A percentile compares a stretch with the other conserved stretches of the same genome.
Evolutionary conservation across 1,140 invertebrate species (phyloP).

Genomic region (Leptoteleia sp.): DNA sequence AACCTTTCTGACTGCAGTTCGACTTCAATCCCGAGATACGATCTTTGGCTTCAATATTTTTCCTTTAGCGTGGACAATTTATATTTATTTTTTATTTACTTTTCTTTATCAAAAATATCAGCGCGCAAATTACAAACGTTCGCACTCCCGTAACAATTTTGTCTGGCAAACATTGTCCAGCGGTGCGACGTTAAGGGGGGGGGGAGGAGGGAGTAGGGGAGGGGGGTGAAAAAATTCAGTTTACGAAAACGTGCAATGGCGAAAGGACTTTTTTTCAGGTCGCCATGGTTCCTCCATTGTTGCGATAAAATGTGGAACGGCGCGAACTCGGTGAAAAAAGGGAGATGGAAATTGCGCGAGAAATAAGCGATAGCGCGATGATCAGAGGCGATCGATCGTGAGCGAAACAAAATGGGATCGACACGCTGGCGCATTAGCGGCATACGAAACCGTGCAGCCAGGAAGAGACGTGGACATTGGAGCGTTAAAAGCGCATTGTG

Average conservation of each 20-base stretch:
- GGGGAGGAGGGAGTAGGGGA: no score
- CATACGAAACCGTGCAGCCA: slow-evolving; percentile 45
- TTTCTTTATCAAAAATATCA: no score
- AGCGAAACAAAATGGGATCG: slow-evolving; percentile 51
- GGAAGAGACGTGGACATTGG: slow-evolving; percentile 67
- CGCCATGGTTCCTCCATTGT: slow-evolving; percentile 18
- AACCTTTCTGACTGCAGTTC: background rate
- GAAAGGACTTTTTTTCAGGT: background rate
- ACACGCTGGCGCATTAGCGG: slow-evolving; percentile 55
- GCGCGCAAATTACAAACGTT: background rate
- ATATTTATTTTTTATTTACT: no score
- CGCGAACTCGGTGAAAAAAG: slow-evolving; percentile 12
- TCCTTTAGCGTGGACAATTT: background rate
- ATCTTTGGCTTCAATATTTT: slow-evolving; percentile 1
- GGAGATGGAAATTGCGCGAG: slow-evolving; percentile 13
- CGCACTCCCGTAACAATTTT: no score
- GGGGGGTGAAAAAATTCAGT: no score
- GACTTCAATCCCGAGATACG: slow-evolving; percentile 12
- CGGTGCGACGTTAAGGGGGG: no score
- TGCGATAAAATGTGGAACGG: slow-evolving; percentile 32
- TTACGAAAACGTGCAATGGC: background rate
- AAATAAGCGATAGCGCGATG: slow-evolving; percentile 31
- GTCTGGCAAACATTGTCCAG: no score
- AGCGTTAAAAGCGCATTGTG: slow-evolving; percentile 70
- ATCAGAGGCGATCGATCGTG: slow-evolving; percentile 42